Conservation (phyloP, 2,888 invertebrate genomes). For the Teleogryllus oceanicus region DNA sequence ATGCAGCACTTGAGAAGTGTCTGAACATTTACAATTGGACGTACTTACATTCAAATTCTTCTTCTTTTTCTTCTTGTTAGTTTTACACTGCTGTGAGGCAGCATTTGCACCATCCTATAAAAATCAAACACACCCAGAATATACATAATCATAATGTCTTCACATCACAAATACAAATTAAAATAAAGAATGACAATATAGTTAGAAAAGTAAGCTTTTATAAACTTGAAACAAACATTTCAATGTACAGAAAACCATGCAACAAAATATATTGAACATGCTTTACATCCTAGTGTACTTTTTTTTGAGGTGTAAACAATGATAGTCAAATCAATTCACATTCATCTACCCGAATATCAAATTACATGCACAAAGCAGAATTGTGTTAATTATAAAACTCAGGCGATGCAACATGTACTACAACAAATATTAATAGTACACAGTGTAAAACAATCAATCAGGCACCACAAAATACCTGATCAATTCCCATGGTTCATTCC, state of each 20-base stretch:
- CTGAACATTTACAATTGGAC: background rate
- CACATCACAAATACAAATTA: background rate
- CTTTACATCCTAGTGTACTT: background rate
- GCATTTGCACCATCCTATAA: background rate
- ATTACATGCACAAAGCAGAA: background rate
- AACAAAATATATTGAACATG: background rate
- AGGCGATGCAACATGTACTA: background rate
- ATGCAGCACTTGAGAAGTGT: background rate
- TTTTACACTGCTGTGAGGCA: background rate
- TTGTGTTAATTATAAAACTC: background rate
- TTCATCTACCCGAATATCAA: background rate
- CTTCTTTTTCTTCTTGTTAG: background rate
- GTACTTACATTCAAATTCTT: background rate
- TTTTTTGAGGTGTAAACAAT: background rate
- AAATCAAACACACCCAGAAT: background rate
- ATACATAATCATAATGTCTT: background rate
- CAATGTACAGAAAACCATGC: too few relatives aligned
- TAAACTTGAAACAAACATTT: too few relatives aligned
- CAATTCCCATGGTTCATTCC: constrained; percentile 25
- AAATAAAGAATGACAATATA: too few relatives aligned
- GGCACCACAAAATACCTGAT: constrained; percentile 26
- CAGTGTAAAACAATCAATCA: background rate
- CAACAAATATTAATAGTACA: background rate
- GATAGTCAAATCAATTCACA: background rate
- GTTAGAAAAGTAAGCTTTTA: too few relatives aligned